Percentiles rank a stretch among this genome's conserved stretches.
Conservation (phyloP, 2,113 vertebrate species). For the Campylorhamphus procurvoides region DNA sequence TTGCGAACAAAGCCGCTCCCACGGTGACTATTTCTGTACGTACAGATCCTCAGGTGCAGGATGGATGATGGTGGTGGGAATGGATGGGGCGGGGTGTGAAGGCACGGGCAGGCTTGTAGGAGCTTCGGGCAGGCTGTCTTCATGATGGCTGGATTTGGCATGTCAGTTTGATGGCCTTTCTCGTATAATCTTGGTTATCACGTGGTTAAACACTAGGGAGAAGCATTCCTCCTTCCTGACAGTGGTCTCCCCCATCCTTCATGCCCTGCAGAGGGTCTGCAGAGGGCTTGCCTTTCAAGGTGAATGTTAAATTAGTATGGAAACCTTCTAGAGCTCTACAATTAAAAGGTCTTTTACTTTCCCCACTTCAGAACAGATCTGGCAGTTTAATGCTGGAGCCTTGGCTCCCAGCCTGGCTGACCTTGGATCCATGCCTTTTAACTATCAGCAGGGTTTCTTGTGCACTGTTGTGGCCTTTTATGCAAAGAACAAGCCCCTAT, state of each 20-base stretch:
- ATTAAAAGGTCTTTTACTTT: slow-evolving; percentile 38
- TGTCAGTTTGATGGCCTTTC: accelerated
- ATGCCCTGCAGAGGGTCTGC: accelerated
- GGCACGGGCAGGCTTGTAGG: accelerated
- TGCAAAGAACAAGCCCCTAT: slow-evolving; percentile 17
- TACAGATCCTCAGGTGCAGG: not conserved
- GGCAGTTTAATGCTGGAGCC: slow-evolving; percentile 11
- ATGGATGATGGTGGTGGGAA: not conserved
- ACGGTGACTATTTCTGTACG: not conserved
- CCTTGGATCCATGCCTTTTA: slow-evolving; percentile 31
- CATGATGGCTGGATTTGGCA: accelerated
- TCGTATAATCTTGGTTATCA: accelerated
- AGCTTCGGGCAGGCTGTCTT: accelerated
- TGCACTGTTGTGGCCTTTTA: slow-evolving; percentile 7
- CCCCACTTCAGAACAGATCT: not conserved
- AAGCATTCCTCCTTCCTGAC: not conserved
- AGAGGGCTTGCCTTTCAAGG: not conserved
- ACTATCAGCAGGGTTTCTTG: slow-evolving; percentile 37
- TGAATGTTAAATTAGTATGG: not conserved
- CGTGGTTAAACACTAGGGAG: accelerated
- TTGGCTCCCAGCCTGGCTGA: slow-evolving; percentile 46
- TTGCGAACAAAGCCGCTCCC: slow-evolving; percentile 28
- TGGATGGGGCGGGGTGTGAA: not conserved
- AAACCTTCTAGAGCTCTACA: not conserved
- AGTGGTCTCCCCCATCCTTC: accelerated